These are phyloP conservation scores for Cololabis saira DNA, from an alignment of 2,113 vertebrate species.

Conservation along the genomic window DNA sequence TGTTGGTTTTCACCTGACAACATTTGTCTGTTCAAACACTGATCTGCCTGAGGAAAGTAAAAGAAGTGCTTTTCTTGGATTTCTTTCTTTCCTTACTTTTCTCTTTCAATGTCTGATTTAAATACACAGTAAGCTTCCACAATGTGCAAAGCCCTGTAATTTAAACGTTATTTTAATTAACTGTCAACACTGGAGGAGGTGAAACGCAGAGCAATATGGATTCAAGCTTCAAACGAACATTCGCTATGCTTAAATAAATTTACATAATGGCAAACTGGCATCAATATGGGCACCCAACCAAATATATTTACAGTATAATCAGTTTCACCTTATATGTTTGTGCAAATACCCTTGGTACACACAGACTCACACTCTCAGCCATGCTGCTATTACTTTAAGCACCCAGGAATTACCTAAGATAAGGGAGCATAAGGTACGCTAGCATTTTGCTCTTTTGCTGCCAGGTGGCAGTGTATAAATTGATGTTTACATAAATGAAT, in stretches of 20 bases:
- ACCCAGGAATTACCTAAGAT: conserved; percentile 6
- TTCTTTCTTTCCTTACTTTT: not conserved
- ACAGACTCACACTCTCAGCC: not conserved
- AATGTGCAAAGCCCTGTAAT: not conserved
- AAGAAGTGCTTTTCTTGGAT: not conserved
- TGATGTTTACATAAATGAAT: conserved; percentile 54
- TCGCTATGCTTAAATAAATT: not conserved
- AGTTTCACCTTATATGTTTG: conserved; percentile 2
- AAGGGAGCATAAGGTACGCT: conserved; percentile 14
- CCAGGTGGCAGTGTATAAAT: conserved; percentile 43
- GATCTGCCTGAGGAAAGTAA: not conserved
- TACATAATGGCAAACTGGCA: not conserved
- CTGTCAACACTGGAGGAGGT: conserved; percentile 2
- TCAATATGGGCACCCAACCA: not conserved
- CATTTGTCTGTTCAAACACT: not conserved
- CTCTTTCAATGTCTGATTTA: not conserved
- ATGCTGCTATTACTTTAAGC: not conserved
- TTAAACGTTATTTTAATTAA: conserved; percentile 31
- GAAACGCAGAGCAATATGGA: conserved; percentile 11
- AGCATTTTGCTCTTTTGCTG: conserved; percentile 15
- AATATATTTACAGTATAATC: not conserved
- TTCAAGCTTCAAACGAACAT: conserved; percentile 4
- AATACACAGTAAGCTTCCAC: conserved; percentile 11
- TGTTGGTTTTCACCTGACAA: not conserved
- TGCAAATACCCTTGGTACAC: conserved; percentile 17